phyloP scores from a whole-genome alignment of 2,888 invertebrate species.

The Drosophila imparisetae region DNA sequence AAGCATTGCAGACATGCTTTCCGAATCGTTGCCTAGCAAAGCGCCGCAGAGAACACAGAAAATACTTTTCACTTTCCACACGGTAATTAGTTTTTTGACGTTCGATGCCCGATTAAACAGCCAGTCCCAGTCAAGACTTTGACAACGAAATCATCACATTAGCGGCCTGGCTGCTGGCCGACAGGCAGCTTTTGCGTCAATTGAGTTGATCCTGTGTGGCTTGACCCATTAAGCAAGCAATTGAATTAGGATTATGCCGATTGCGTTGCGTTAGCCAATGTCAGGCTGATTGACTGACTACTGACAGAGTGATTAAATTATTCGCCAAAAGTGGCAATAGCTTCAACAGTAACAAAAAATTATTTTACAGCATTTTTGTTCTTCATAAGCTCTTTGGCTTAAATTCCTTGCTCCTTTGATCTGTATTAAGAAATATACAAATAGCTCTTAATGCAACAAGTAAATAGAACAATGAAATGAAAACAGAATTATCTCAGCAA shows the following conservation, averaged over 20 bases:
- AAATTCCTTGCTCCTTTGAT: background rate
- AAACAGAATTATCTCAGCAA: slow-evolving; percentile 2
- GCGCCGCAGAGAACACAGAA: background rate
- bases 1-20: slow-evolving; percentile 38
- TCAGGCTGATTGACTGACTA: slow-evolving; percentile 49
- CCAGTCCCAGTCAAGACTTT: slow-evolving; percentile 3
- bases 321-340: slow-evolving; percentile 59
- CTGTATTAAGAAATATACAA: background rate
- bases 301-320: slow-evolving; percentile 39
- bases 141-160: slow-evolving; percentile 34
- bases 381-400: background rate
- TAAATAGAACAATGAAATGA: background rate
- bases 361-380: background rate
- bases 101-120: slow-evolving; percentile 66
- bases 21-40: slow-evolving; percentile 30
- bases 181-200: slow-evolving; percentile 10
- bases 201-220: slow-evolving; percentile 42
- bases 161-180: background rate
- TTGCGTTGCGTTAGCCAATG: slow-evolving; percentile 34
- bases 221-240: slow-evolving; percentile 52
- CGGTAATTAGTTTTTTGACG: slow-evolving; percentile 58
- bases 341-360: slow-evolving; percentile 13
- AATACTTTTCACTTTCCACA: slow-evolving; percentile 25
- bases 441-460: background rate
- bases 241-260: slow-evolving; percentile 56